Base-by-base conservation (phyloP, 2,113 vertebrate species). In the Poicephalus gulielmi region DNA sequence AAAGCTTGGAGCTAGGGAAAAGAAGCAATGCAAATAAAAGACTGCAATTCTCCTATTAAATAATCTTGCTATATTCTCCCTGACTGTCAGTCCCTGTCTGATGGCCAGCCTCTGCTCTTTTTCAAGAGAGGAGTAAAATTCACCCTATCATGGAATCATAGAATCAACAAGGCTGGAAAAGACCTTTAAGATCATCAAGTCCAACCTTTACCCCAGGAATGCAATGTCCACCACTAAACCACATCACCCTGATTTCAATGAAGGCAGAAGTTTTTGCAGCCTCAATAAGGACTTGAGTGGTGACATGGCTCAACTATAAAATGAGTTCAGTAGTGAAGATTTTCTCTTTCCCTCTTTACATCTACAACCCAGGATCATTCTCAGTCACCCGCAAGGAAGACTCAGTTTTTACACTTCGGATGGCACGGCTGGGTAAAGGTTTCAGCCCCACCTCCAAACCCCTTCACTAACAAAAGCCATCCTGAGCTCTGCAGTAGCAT, bases 21-120 rank as follows among this genome's bases (percentile, higher is more conserved):
- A 88, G 74, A 76, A 92, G 86, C 68, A 88, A 86, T 69, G 49
- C 50, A 94, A 96, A 93, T 78, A 84, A 85, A 82, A 90, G 27
- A 37, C 31, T 82, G 17, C 24, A 80, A 83, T 78, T 78, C 81
- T 90, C 33, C 24, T 83, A 8, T 53, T 90, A 85, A 95, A 91
- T 76, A 71, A 80, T 69, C 66, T 68, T 80, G 12, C 16, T 81
- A 94, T 86, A 55, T 93, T 92, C 33, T 62, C 33, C 35, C 10
- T 79, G 25, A 78, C 28, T 67, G 22, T 13, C 7, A 0, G 68
- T 30, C 30, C 27, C 31, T 70, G 33, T 41, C 18, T 31, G 30
- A 62, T 53, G 39, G 23, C 10, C 43, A 27, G 77, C 33, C 7
- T 77, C 64, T 57, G 16, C 10, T 52, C 33, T 82, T 27, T 81